Evolutionary conservation across 2,797 vertebrate genomes (phyloP).

Genomic region (Nothura maculosa): DNA sequence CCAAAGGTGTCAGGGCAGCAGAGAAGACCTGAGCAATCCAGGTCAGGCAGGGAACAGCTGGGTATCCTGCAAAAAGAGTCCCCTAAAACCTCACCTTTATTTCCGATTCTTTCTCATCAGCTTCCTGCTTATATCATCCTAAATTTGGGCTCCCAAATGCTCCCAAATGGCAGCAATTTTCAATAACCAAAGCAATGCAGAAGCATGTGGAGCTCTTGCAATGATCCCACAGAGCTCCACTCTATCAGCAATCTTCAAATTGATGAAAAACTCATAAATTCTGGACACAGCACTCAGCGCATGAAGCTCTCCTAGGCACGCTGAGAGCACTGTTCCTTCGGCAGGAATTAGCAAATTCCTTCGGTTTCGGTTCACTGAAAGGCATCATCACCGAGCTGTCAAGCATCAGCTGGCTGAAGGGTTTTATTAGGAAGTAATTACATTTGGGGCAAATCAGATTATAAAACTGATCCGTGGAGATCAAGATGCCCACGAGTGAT

Average conservation of each 20-base stretch:
- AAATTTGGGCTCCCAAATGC: neutral
- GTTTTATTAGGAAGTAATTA: neutral
- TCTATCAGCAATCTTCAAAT: neutral
- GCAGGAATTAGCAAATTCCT: neutral
- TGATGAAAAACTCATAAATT: neutral
- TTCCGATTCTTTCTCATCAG: neutral
- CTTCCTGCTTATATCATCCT: neutral
- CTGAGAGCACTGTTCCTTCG: neutral
- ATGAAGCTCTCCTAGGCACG: neutral
- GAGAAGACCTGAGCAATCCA: neutral
- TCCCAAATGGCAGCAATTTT: neutral
- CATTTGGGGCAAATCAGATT: neutral
- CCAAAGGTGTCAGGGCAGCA: neutral
- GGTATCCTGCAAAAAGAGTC: neutral
- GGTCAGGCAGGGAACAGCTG: neutral
- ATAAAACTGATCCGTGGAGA: neutral
- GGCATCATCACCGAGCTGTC: neutral
- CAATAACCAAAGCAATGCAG: neutral
- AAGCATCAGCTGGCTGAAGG: neutral
- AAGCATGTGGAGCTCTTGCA: neutral
- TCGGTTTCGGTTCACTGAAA: neutral
- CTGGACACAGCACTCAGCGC: rapidly evolving
- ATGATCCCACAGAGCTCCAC: neutral
- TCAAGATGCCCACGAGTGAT: neutral
- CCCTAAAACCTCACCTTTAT: rapidly evolving